A percentile compares a stretch with the other conserved stretches of the same genome.
Evolutionary conservation across 2,888 invertebrate species (phyloP).

Genomic region (Onthophagus sagittarius): DNA sequence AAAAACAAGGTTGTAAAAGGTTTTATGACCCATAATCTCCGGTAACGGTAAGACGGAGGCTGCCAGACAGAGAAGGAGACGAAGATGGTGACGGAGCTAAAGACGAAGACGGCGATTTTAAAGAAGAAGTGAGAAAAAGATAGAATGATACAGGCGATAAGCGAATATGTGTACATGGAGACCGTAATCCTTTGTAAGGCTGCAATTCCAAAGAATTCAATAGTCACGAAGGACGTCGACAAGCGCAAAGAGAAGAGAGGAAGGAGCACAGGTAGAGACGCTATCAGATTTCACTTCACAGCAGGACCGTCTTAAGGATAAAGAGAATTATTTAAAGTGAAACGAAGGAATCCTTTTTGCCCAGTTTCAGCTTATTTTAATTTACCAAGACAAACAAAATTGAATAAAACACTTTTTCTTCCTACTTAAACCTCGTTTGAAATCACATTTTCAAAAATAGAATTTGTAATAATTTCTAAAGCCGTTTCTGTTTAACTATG

Average conservation of each 20-base stretch:
- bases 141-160: neutral
- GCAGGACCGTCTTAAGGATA: neutral
- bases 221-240: neutral
- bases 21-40: conserved; percentile 16
- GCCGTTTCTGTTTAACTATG: no score
- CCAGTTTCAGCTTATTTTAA: neutral
- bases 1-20: conserved; percentile 20
- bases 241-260: neutral
- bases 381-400: neutral
- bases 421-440: neutral
- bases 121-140: neutral
- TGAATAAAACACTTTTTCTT: neutral
- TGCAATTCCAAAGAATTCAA: neutral
- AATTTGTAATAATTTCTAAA: no score
- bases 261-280: neutral
- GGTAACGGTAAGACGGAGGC: neutral
- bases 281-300: neutral
- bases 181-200: neutral
- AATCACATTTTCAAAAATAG: no score
- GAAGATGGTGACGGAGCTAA: neutral
- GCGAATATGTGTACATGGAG: neutral
- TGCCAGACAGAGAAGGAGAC: neutral
- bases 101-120: neutral
- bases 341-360: neutral
- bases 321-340: neutral